Base-by-base conservation (phyloP, 2,113 vertebrate genomes). In the Caretta caretta region DNA sequence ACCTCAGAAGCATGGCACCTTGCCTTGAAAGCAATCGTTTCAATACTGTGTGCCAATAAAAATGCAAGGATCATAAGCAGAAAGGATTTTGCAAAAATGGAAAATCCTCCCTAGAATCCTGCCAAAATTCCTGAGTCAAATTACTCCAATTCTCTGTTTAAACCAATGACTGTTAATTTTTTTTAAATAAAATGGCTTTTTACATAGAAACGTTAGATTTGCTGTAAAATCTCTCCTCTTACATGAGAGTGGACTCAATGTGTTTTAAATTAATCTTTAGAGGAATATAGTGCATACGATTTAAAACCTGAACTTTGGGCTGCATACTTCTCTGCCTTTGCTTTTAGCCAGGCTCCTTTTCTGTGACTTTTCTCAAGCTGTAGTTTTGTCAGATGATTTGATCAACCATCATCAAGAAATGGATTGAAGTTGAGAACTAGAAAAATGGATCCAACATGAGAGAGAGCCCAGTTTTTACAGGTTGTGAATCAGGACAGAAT, bases 31-130 rank as follows among this genome's bases (percentile, higher is more conserved):
- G 86, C 88, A 90, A 62, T 48, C 78, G 72, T 69, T 56, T 90
- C 84, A 95, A 2, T 94, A 88, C 84, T 92, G 87, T 80, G 83
- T 59, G 19, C 48, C 83, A 89, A 90, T 93, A 97, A 80, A 92
- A 94, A 95, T 2, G 2, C 92, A 78, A 94, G 56, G 76, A 96
- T 87, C 49, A 51, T 85, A 87, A 92, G 84, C 87, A 94, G 92
- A 94, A 94, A 94, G 86, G 76, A 90, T 92, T 96, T 89, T 94
- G 80, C 90, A 90, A 93, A 98, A 93, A 53, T 92, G 93, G 90
- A 94, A 96, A 96, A 93, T 95, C 83, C 65, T 57, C 82, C 91
- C 83, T 90, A 91, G 89, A 91, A 92, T 62, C 93, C 93, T 94
- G 72, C 93, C 95, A 93, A 90, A 97, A 95, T 96, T 89, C 92